Conservation (phyloP, 1,140 invertebrate genomes). For the Drosophila tani region DNA sequence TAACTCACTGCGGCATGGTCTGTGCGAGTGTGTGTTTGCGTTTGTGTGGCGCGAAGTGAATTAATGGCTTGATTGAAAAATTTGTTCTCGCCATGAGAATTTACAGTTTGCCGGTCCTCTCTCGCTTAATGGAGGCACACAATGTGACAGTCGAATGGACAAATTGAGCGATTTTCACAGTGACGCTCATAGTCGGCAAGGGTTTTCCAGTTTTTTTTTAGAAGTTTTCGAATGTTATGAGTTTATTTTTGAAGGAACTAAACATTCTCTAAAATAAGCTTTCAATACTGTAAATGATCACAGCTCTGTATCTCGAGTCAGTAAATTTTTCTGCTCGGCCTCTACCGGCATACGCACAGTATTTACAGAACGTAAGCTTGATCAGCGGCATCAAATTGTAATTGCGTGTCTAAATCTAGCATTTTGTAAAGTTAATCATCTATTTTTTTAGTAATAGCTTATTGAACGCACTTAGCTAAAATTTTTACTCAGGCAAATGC, state of each 20-base stretch:
- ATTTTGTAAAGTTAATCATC: too few species aligned
- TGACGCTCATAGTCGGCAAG: background rate
- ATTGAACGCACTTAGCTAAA: too few species aligned
- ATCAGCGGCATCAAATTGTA: too few species aligned
- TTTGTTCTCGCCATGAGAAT: slow-evolving; percentile 80
- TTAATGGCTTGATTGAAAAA: slow-evolving; percentile 85
- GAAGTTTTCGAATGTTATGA: background rate
- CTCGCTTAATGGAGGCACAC: slow-evolving; percentile 37
- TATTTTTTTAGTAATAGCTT: too few species aligned
- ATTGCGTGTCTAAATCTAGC: too few species aligned
- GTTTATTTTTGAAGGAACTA: background rate
- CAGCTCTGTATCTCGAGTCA: too few species aligned
- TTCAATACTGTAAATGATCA: too few species aligned
- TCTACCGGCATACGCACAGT: too few species aligned
- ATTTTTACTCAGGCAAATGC: too few species aligned
- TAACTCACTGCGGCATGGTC: slow-evolving; percentile 35
- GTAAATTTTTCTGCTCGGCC: too few species aligned
- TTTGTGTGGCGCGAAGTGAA: slow-evolving; percentile 76
- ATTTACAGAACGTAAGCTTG: too few species aligned
- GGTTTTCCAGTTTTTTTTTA: background rate
- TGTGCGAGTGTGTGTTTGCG: slow-evolving; percentile 47
- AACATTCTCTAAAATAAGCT: too few species aligned
- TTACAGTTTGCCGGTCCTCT: slow-evolving; percentile 42
- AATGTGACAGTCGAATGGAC: slow-evolving; percentile 59
- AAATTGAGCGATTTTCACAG: slow-evolving; percentile 57